Base-by-base conservation (phyloP, 2,113 vertebrate genomes). In the Crocuta crocuta region DNA sequence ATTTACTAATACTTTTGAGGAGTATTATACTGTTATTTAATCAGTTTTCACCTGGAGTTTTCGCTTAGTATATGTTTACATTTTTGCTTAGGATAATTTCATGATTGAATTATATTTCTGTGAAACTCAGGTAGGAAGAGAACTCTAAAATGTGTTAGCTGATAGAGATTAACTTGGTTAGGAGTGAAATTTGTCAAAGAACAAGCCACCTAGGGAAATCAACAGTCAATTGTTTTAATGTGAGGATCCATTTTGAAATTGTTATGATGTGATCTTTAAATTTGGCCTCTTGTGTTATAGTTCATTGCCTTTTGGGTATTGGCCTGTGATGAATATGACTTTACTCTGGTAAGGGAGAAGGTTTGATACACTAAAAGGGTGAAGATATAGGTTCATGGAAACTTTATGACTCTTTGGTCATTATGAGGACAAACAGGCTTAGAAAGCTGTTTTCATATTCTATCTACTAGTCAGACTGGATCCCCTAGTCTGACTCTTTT, bases 1-100 rank as follows among this genome's bases (percentile, higher is more conserved):
- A 78, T 73, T 91, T 94, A 88, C 26, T 45, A 89, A 70, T 87
- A 16, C 24, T 68, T 95, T 97, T 24, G 35, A 55, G n/a, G 48
- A 48, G 2, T 88, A 71, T 15, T 89, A 2, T 28, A 88, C 8
- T 7, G 43, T 89, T 82, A 78, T 73, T 80, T 58, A 76, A 12
- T 33, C 66, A 45, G 43, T 85, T 94, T 28, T 76, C 43, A 48
- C 21, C 31, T 81, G 7, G 8, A 71, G 79, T 94, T 94, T 96
- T 94, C 71, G 21, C 48, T 55, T 79, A 50, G 7, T 23, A 33
- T 79, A 1, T 63, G 31, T 86, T 91, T 91, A n/a, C 3, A 81
- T 53, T 50, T 89, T 85, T 89, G 9, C 13, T 88, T 65, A 94
- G 43, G 71, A 65, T 90, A 79, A 45, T 84, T 88, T 74, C 63